Conservation (phyloP, 2,888 invertebrate genomes). For the Synergus laeviventris region DNA sequence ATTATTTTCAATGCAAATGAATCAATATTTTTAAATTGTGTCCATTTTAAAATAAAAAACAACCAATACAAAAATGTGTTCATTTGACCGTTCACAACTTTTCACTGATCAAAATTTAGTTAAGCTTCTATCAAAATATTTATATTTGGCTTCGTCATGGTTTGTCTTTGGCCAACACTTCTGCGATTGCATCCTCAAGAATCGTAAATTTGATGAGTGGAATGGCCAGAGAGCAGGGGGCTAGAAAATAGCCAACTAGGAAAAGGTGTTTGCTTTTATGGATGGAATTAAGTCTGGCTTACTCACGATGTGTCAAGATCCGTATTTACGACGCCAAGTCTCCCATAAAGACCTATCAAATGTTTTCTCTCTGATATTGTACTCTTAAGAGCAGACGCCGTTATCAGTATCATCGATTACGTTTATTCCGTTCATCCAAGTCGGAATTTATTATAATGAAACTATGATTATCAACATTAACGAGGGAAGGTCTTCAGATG, state of each 20-base stretch:
- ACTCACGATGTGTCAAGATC: conserved; percentile 61
- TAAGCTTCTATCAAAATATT: not conserved
- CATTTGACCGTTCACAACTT: no score
- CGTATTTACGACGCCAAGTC: conserved; percentile 59
- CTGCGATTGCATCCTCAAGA: not conserved
- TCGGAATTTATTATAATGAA: not conserved
- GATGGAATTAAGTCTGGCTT: conserved; percentile 61
- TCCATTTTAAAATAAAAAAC: no score
- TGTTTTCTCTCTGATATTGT: conserved; percentile 50
- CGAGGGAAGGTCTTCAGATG: no score
- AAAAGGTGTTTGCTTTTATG: conserved; percentile 58
- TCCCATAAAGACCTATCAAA: conserved; percentile 60
- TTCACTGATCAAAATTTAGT: no score
- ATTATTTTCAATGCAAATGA: no score
- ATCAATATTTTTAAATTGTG: no score
- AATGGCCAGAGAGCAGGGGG: not conserved
- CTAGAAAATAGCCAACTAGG: conserved; percentile 4
- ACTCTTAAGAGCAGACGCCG: not conserved
- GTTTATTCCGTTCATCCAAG: not conserved
- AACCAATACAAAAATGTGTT: no score
- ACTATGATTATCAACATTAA: not conserved
- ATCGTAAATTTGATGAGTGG: not conserved
- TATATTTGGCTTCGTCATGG: not conserved
- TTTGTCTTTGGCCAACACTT: not conserved
- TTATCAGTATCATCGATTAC: not conserved